Percentiles rank a stretch among this genome's conserved stretches.
Evolutionary conservation across 2,888 invertebrate genomes (phyloP).

Genomic region (Galeruca laticollis): DNA sequence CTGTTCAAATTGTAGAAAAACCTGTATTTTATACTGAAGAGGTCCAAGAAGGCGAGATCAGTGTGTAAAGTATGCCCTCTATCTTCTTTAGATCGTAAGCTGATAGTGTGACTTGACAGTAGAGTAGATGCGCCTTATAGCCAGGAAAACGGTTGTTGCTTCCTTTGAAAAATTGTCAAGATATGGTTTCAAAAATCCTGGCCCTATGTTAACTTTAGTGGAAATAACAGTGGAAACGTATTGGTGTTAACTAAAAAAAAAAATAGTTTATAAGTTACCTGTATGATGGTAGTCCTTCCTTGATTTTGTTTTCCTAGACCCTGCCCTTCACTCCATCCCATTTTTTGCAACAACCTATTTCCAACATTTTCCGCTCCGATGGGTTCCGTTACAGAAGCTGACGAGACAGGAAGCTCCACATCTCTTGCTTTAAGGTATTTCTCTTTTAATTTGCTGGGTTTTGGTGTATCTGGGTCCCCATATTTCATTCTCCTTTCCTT

Average conservation of each 20-base stretch:
- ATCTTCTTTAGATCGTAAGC: no score
- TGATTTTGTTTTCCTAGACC: conserved; percentile 95
- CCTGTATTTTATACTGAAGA: no score
- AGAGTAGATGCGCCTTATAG: no score
- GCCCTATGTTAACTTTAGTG: no score
- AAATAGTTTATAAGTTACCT: conserved; percentile 70
- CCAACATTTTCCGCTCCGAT: conserved; percentile 93
- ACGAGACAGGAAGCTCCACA: conserved; percentile 66
- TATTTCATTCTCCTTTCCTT: conserved; percentile 95
- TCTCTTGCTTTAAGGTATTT: conserved; percentile 75
- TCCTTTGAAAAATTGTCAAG: no score
- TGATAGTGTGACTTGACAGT: no score
- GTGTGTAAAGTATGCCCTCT: no score
- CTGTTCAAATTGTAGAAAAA: no score
- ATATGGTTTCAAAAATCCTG: no score
- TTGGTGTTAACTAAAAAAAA: neutral
- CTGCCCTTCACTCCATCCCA: conserved; percentile 99
- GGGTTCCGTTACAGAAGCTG: conserved; percentile 74
- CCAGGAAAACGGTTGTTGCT: no score
- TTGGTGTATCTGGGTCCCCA: conserved; percentile 87
- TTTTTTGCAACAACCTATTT: conserved; percentile 94
- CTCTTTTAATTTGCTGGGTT: conserved; percentile 79
- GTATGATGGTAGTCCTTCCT: conserved; percentile 92
- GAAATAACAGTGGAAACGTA: no score
- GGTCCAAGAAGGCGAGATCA: no score